These are phyloP conservation scores for Anolis carolinensis DNA, from an alignment of 2,113 vertebrate genomes.

Conservation along the genomic window DNA sequence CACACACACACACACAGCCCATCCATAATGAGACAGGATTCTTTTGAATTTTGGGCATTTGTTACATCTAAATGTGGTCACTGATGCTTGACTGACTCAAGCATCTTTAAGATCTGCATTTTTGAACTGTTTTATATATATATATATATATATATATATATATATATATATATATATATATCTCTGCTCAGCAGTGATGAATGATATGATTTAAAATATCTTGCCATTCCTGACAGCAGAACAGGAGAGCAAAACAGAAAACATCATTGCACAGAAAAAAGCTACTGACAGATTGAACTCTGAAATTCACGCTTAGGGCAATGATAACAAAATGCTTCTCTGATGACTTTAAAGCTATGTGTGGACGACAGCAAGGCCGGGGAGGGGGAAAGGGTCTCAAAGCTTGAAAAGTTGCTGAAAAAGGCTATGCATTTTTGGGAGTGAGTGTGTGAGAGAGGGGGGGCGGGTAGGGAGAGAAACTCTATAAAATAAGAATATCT, in stretches of 20 bases:
- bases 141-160: background rate
- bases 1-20: too few species aligned
- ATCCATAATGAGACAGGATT: too few species aligned
- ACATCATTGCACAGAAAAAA: constrained; percentile 9
- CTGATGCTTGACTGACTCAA: background rate
- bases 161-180: background rate
- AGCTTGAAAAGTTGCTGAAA: constrained; percentile 14
- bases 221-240: background rate
- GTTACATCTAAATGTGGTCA: too few species aligned
- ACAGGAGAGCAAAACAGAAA: background rate
- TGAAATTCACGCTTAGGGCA: constrained; percentile 5
- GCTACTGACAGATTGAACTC: background rate
- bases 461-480: too few species aligned
- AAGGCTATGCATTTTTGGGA: background rate
- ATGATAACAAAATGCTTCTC: constrained; percentile 24
- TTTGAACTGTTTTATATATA: background rate
- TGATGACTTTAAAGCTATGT: constrained; percentile 12
- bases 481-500: too few species aligned
- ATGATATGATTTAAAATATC: background rate
- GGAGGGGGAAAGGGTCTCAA: background rate
- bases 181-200: background rate
- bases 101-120: background rate
- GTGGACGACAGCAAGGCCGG: background rate
- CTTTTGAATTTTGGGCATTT: too few species aligned
- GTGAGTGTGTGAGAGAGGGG: too few species aligned